Percentiles rank a stretch among this genome's conserved stretches.
These are phyloP conservation scores for Pomacea maculata DNA, from an alignment of 1,140 invertebrate genomes.

Conservation along the genomic window DNA sequence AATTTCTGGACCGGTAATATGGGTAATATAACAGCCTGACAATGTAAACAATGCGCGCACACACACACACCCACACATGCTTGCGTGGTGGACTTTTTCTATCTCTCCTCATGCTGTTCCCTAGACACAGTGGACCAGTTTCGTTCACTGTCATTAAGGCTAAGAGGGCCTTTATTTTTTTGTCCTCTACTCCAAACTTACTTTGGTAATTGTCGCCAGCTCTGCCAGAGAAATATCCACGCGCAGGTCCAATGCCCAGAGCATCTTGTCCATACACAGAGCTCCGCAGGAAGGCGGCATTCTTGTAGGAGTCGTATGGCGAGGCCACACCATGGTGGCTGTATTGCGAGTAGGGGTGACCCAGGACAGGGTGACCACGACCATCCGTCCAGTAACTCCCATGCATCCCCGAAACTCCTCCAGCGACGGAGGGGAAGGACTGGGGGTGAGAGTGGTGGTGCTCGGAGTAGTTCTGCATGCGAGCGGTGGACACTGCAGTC, in stretches of 20 bases:
- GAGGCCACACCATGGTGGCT: slow-evolving; percentile 43
- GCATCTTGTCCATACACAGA: slow-evolving; percentile 41
- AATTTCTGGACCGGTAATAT: no score
- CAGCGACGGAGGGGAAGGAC: slow-evolving; percentile 37
- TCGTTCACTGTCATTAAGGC: no score
- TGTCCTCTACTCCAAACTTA: slow-evolving; percentile 13
- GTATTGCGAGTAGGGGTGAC: slow-evolving; percentile 47
- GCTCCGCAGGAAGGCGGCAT: slow-evolving; percentile 41
- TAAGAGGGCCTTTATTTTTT: no score
- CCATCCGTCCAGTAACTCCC: slow-evolving; percentile 47
- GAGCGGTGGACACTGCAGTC: slow-evolving; percentile 17
- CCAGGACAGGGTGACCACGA: slow-evolving; percentile 30
- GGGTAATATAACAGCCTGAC: no score
- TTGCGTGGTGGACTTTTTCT: no score
- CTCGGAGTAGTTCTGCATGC: slow-evolving; percentile 41
- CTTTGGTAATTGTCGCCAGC: slow-evolving; percentile 51
- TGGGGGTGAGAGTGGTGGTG: slow-evolving; percentile 39
- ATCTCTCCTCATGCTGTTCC: no score
- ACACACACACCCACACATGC: no score
- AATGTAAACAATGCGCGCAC: no score
- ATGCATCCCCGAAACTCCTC: slow-evolving; percentile 32
- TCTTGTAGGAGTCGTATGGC: slow-evolving; percentile 49
- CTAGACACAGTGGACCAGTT: no score
- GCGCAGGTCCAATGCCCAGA: slow-evolving; percentile 40
- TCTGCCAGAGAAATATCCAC: slow-evolving; percentile 39